Evolutionary conservation across 2,888 invertebrate species (phyloP).

Genomic region (Hypercompe scribonia): DNA sequence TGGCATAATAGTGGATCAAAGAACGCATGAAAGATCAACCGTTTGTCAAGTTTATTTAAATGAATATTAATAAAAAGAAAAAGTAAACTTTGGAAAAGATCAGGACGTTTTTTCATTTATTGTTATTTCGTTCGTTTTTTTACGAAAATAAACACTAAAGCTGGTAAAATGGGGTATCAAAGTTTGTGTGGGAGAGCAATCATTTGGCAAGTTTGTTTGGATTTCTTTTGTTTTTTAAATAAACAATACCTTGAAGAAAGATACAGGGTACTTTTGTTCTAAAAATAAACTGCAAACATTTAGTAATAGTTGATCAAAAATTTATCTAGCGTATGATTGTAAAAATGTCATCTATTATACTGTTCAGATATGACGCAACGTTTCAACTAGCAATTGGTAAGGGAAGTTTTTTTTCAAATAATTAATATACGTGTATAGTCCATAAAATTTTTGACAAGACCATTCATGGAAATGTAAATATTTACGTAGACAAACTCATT

Average conservation of each 20-base stretch:
- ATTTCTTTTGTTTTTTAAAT: neutral
- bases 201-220: neutral
- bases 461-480: no score
- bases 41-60: neutral
- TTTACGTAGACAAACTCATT: no score
- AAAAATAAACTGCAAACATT: neutral
- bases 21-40: neutral
- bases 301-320: neutral
- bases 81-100: neutral
- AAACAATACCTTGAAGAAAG: neutral
- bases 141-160: neutral
- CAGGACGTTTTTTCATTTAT: neutral
- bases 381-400: no score
- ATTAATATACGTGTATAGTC: no score
- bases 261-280: neutral
- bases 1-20: neutral
- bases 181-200: neutral
- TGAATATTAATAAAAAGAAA: neutral
- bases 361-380: no score
- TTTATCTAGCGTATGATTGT: neutral
- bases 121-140: no score
- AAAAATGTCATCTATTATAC: no score
- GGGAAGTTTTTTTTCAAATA: no score
- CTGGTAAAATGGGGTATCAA: neutral
- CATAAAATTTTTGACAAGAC: no score